phyloP scores from a whole-genome alignment of 2,888 invertebrate genomes.

The Polylopha cassiicola region DNA sequence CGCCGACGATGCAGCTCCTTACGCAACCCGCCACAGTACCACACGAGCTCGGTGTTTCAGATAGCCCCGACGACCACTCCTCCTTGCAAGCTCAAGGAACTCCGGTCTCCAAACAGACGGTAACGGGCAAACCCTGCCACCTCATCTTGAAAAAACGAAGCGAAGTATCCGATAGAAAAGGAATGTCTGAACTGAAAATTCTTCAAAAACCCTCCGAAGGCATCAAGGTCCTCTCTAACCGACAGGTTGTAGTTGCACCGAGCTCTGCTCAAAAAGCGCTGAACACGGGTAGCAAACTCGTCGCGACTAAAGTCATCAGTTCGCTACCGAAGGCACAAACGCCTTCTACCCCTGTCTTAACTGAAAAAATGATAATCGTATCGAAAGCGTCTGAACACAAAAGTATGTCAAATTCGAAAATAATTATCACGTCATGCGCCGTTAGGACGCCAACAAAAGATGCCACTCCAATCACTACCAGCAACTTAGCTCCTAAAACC shows the following conservation, averaged over 20 bases:
- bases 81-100: slow-evolving; percentile 51
- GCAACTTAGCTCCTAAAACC: slow-evolving; percentile 47
- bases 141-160: slow-evolving; percentile 61
- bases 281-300: slow-evolving; percentile 54
- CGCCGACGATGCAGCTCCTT: slow-evolving; percentile 61
- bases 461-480: slow-evolving; percentile 41
- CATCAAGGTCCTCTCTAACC: slow-evolving; percentile 62
- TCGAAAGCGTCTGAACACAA: slow-evolving; percentile 59
- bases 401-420: slow-evolving; percentile 50
- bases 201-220: slow-evolving; percentile 61
- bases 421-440: slow-evolving; percentile 55
- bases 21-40: slow-evolving; percentile 58
- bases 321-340: slow-evolving; percentile 51
- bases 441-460: slow-evolving; percentile 46
- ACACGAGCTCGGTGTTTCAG: slow-evolving; percentile 52
- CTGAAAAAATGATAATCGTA: slow-evolving; percentile 70
- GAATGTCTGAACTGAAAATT: slow-evolving; percentile 63
- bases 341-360: slow-evolving; percentile 36
- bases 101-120: slow-evolving; percentile 41
- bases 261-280: slow-evolving; percentile 55
- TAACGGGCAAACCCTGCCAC: slow-evolving; percentile 58
- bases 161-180: slow-evolving; percentile 53
- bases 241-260: slow-evolving; percentile 60
- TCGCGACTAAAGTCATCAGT: slow-evolving; percentile 66
- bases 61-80: slow-evolving; percentile 50